A percentile compares a stretch with the other conserved stretches of the same genome.
Evolutionary conservation across 2,888 invertebrate species (phyloP).

Genomic region (Melitaea athalia): DNA sequence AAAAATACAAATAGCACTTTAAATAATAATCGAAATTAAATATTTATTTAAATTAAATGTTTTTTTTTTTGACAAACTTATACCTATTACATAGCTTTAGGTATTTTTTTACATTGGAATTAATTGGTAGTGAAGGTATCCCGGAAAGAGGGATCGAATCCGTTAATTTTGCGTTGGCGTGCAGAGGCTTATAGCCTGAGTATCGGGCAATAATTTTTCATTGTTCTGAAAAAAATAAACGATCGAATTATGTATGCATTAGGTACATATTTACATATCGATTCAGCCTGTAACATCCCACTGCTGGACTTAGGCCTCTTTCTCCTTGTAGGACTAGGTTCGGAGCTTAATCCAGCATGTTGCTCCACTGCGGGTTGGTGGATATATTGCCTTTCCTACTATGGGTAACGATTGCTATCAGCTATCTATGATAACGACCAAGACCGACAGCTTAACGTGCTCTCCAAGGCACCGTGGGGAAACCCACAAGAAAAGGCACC

Average conservation of each 20-base stretch:
- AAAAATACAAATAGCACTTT: not conserved
- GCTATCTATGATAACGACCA: no score
- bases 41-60: not conserved
- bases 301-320: no score
- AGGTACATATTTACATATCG: not conserved
- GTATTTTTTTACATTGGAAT: not conserved
- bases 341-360: no score
- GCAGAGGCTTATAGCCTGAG: constrained; percentile 70
- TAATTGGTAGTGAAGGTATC: not conserved
- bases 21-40: not conserved
- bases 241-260: not conserved
- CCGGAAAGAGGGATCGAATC: not conserved
- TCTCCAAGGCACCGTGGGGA: no score
- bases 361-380: no score
- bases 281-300: no score
- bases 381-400: no score
- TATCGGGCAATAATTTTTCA: constrained; percentile 47
- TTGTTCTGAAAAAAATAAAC: constrained; percentile 47
- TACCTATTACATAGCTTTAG: no score
- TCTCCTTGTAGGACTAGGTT: no score
- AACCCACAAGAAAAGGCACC: no score
- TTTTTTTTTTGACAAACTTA: not conserved
- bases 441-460: no score
- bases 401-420: no score
- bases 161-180: constrained; percentile 62